Evolutionary conservation across 2,113 vertebrate genomes (phyloP), one percentile per base, ranked within the genome.

Genomic region (Paramisgurnus dabryanus): DNA sequence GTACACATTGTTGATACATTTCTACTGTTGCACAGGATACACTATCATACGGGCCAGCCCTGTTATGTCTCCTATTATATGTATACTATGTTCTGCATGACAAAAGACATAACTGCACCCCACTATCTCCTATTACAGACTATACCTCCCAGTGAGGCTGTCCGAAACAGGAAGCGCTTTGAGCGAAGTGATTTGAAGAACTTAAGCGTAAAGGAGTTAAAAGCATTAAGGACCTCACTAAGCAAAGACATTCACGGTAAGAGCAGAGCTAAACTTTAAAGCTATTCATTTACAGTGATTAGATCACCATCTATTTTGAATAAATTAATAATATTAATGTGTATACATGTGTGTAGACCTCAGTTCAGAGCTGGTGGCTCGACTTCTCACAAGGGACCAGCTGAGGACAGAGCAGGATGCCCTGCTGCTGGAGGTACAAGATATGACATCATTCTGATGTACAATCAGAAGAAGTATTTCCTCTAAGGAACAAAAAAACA

Each of bases 371-470:
- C 86, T 94, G 78, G 93, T 94, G 82, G 86, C 87, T 11, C 88
- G 86, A 34, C 92, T 94, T 0, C 90, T 93, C 61, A 84, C 88
- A 18, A 85, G 93, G 17, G 93, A 94, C 87, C 92, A 94, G 83
- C 87, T 94, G 85, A 93, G 91, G 81, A 94, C 91, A 0, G 92
- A 94, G 83, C 93, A 94, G 86, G 93, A 94, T 8, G 93, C 93
- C 83, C 93, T 94, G 91, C 86, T 94, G 84, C 85, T 94, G 84
- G 93, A 94, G 86, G 89, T 94, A 40, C 93, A 94, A 84, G 93
- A 94, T 49, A 86, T 94, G 84, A 94, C 93, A 1, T 90, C 92
- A 0, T 75, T 91, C 69, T 91, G 90, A 93, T 60, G 39, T 65
- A 22, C 49, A 34, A 13, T 55, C 39, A 78, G 67, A 77, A 77